phyloP scores from a whole-genome alignment of 2,113 vertebrate species.

The Greenwoodochromis staneri region DNA sequence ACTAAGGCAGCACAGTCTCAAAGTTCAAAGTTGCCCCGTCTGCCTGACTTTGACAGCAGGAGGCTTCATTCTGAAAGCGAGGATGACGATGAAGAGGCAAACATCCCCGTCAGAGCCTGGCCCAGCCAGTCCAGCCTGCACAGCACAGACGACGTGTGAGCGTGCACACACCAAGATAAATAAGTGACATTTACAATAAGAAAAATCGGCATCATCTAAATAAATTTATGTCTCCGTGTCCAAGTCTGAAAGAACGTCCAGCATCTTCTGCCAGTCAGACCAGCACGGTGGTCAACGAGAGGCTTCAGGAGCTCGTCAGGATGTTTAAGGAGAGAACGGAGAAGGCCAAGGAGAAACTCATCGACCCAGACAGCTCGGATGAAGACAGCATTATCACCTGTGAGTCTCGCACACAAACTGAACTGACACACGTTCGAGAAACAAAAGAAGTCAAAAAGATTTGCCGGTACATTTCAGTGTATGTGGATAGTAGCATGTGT shows the following conservation, averaged over 20 bases:
- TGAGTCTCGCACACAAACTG: slow-evolving; percentile 59
- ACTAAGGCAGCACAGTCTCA: not conserved
- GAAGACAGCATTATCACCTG: slow-evolving; percentile 81
- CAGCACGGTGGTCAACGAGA: slow-evolving; percentile 75
- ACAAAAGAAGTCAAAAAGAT: not conserved
- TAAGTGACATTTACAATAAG: not conserved
- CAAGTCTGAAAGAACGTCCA: slow-evolving; percentile 70
- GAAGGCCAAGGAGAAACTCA: slow-evolving; percentile 89
- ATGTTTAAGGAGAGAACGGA: slow-evolving; percentile 90
- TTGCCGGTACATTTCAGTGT: not conserved
- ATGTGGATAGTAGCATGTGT: not conserved
- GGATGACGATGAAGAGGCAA: slow-evolving; percentile 71
- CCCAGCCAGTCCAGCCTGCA: slow-evolving; percentile 70
- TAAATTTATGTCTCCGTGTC: not conserved
- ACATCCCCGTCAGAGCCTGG: slow-evolving; percentile 57
- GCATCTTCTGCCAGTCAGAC: slow-evolving; percentile 80
- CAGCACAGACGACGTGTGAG: slow-evolving; percentile 70
- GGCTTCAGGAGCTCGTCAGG: slow-evolving; percentile 89
- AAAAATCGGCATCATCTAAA: not conserved
- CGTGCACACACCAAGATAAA: not conserved
- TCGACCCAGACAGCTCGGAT: slow-evolving; percentile 84
- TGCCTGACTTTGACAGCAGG: slow-evolving; percentile 38
- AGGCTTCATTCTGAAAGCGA: slow-evolving; percentile 68
- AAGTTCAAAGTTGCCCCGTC: not conserved
- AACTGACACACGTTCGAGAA: not conserved